These are phyloP conservation scores for Anticlea derivata DNA, from an alignment of 2,888 invertebrate genomes.

Conservation along the genomic window DNA sequence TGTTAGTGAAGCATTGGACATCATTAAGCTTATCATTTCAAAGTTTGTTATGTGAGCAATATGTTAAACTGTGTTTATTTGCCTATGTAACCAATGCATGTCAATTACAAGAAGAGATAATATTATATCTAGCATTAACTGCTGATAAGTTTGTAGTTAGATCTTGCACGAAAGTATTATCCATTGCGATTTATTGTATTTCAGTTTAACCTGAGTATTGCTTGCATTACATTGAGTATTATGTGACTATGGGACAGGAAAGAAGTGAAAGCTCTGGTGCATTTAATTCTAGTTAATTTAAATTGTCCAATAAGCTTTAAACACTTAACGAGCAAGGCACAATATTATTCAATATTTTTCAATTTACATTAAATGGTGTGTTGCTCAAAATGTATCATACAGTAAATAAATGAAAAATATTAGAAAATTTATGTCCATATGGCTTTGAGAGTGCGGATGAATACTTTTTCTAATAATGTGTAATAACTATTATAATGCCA, in stretches of 20 bases:
- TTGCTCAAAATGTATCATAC: constrained; percentile 65
- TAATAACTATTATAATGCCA: constrained; percentile 70
- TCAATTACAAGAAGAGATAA: constrained; percentile 64
- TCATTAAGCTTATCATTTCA: constrained; percentile 49
- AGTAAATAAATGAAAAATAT: constrained; percentile 49
- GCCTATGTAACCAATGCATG: constrained; percentile 51
- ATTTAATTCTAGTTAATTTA: constrained; percentile 81
- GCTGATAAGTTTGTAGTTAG: constrained; percentile 35
- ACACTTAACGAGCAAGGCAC: constrained; percentile 68
- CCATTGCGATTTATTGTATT: constrained; percentile 47
- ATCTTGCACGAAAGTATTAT: constrained; percentile 46
- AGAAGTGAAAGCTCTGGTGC: constrained; percentile 67
- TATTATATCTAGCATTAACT: constrained; percentile 37
- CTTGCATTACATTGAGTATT: constrained; percentile 63
- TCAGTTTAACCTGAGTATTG: constrained; percentile 73
- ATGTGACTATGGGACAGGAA: constrained; percentile 48
- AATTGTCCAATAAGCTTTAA: constrained; percentile 79
- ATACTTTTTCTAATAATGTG: constrained; percentile 67
- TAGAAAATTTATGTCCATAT: constrained; percentile 66
- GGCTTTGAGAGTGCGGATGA: constrained; percentile 67
- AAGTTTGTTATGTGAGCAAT: constrained; percentile 70
- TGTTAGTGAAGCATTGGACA: constrained; percentile 46
- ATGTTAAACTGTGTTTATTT: constrained; percentile 39
- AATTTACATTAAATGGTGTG: constrained; percentile 58
- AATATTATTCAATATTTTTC: constrained; percentile 68